Evolutionary conservation across 2,797 vertebrate species (phyloP).

Genomic region (Pseudochirops cupreus): DNA sequence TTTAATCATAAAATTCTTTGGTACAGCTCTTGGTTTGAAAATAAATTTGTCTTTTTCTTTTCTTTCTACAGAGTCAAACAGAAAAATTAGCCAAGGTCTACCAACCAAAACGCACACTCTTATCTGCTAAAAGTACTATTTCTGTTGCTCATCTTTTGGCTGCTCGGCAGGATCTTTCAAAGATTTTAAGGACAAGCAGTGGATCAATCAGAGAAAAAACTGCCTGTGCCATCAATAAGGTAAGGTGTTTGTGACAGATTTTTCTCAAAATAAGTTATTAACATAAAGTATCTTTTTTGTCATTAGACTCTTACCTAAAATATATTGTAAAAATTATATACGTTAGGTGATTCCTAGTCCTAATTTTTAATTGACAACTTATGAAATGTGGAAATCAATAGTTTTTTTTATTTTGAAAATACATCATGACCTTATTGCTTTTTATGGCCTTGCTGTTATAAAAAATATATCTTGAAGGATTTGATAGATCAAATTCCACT

Average conservation of each 20-base stretch:
- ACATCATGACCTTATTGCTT: neutral
- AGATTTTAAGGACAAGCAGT: conserved; percentile 96
- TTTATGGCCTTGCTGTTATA: neutral
- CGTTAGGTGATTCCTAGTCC: neutral
- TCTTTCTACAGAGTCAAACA: conserved; percentile 88
- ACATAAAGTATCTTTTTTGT: neutral
- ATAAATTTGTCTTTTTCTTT: conserved; percentile 63
- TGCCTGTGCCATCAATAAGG: conserved; percentile 98
- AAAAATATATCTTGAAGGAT: neutral
- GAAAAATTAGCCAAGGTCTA: conserved; percentile 96
- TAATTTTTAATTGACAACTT: neutral
- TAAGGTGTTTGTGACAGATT: conserved; percentile 71
- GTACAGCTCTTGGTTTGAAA: conserved; percentile 35
- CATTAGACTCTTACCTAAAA: neutral
- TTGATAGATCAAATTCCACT: neutral
- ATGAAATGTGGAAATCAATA: neutral
- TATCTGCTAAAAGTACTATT: conserved; percentile 89
- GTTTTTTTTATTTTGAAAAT: neutral
- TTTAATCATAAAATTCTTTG: neutral
- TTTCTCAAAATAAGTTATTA: neutral
- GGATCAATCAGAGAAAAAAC: conserved; percentile 95
- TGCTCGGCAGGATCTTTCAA: conserved; percentile 95
- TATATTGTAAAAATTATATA: neutral
- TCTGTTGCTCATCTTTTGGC: conserved; percentile 95
- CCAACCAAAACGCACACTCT: conserved; percentile 92